Evolutionary conservation across 2,113 vertebrate species (phyloP).

Genomic region (Sinocyclocheilus grahami): DNA sequence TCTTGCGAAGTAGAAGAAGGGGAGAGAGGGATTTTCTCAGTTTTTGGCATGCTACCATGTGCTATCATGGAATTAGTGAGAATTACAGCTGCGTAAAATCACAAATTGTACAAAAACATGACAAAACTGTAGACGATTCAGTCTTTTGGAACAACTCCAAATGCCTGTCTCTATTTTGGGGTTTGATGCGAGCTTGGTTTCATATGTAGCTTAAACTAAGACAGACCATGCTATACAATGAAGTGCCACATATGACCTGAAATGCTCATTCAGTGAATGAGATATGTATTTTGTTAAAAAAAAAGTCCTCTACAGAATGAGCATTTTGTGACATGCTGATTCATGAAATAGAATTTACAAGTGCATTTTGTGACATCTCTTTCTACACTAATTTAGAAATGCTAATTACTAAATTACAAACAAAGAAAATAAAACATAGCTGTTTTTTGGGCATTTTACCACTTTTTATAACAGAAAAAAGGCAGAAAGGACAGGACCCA

Average conservation of each 20-base stretch:
- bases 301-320: background rate
- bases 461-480: background rate
- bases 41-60: conserved; percentile 9
- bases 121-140: background rate
- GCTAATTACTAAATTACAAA: too few species aligned
- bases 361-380: background rate
- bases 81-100: conserved; percentile 15
- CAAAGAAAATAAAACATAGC: too few species aligned
- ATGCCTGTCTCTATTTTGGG: background rate
- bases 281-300: background rate
- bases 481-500: background rate
- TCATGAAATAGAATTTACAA: background rate
- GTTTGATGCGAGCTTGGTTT: background rate
- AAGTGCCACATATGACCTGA: background rate
- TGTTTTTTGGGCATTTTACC: too few species aligned
- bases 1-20: background rate
- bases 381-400: too few species aligned
- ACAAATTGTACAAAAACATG: conserved; percentile 1
- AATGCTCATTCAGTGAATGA: background rate
- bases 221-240: too few species aligned
- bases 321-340: background rate
- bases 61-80: conserved; percentile 24
- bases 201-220: background rate
- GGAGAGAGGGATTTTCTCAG: background rate
- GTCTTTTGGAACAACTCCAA: background rate